phyloP scores from a whole-genome alignment of 1,140 invertebrate genomes.

The Thrips palmi region DNA sequence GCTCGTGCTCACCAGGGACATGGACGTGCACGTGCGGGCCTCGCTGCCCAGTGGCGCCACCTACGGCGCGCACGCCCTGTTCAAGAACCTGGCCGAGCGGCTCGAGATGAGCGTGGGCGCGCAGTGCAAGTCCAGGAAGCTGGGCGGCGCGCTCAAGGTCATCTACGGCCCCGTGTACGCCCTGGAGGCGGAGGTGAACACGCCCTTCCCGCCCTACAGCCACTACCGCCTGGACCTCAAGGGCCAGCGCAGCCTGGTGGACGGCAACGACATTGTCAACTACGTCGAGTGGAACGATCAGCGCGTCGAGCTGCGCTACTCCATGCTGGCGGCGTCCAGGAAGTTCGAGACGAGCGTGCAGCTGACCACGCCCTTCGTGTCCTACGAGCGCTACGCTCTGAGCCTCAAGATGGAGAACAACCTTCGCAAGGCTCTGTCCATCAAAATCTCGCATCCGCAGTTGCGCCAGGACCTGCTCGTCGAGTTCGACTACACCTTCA shows the following conservation, averaged over 20 bases:
- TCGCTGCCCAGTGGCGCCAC: not conserved
- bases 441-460: not conserved
- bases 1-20: not conserved
- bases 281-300: conserved; percentile 4
- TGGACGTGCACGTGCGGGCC: not conserved
- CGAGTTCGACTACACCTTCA: conserved; percentile 1
- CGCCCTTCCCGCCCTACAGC: not conserved
- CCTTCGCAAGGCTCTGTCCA: not conserved
- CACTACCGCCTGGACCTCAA: conserved; percentile 1
- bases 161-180: not conserved
- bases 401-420: not conserved
- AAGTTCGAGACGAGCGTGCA: not conserved
- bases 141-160: not conserved
- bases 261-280: conserved; percentile 4
- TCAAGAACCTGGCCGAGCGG: no score
- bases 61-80: no score
- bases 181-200: not conserved
- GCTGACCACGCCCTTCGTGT: not conserved
- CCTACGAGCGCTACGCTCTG: not conserved
- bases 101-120: no score
- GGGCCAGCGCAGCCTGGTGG: conserved; percentile 1
- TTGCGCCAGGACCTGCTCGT: not conserved
- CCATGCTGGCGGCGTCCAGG: not conserved
- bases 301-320: not conserved
- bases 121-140: not conserved